A percentile compares a stretch with the other conserved stretches of the same genome.
Conservation (phyloP, 2,113 vertebrate genomes). For the Tyto alba region DNA sequence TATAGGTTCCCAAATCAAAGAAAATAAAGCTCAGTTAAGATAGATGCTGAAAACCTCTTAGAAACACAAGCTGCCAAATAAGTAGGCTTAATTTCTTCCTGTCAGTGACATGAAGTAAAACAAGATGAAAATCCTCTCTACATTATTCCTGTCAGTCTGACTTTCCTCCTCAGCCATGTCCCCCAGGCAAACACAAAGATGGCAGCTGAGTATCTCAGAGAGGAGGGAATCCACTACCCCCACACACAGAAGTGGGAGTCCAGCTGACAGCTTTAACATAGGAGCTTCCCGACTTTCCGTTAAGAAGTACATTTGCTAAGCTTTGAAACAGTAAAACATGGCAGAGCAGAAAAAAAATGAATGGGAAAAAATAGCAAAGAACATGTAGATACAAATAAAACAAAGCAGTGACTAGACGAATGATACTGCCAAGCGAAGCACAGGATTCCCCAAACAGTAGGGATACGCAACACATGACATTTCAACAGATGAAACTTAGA, state of each 20-base stretch:
- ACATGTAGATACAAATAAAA: accelerated
- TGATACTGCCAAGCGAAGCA: accelerated
- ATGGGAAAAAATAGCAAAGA: background rate
- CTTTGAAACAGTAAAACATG: background rate
- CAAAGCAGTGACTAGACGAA: background rate
- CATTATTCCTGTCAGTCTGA: background rate
- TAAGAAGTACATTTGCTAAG: background rate
- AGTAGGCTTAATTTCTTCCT: slow-evolving; percentile 54
- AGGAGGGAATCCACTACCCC: background rate
- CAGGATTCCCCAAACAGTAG: background rate
- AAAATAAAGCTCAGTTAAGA: background rate
- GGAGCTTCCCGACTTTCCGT: background rate
- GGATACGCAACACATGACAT: background rate
- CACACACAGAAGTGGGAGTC: background rate
- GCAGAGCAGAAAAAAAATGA: background rate
- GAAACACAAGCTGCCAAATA: background rate
- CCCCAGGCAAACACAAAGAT: background rate
- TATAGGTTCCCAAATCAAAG: background rate
- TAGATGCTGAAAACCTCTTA: background rate
- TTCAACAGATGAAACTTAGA: background rate
- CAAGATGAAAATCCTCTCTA: background rate
- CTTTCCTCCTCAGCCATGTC: background rate
- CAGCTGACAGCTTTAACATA: background rate
- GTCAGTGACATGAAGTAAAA: background rate
- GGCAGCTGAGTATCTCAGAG: background rate